A percentile compares a stretch with the other conserved stretches of the same genome.
Conservation (phyloP, 2,888 invertebrate genomes). For the Acrocyrtus sp. region DNA sequence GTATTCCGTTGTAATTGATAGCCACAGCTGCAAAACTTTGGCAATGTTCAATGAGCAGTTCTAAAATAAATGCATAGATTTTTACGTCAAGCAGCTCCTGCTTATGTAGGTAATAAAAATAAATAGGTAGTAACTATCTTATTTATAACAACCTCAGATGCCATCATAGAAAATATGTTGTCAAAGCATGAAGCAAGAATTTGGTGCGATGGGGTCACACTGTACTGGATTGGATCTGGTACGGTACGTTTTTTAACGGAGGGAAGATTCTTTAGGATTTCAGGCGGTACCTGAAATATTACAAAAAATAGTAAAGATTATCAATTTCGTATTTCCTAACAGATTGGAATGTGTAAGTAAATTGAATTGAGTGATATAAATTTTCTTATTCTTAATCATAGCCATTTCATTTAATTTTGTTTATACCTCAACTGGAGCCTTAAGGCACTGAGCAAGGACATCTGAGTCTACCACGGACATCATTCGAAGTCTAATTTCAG, state of each 20-base stretch:
- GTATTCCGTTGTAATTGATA: constrained; percentile 79
- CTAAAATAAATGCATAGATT: constrained; percentile 66
- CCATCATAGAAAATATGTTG: constrained; percentile 61
- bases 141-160: constrained; percentile 62
- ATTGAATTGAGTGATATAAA: too few relatives aligned
- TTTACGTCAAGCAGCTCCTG: not conserved
- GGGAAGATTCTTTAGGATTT: constrained; percentile 52
- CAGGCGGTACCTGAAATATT: constrained; percentile 54
- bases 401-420: not conserved
- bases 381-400: not conserved
- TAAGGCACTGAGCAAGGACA: constrained; percentile 71
- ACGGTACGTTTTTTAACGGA: constrained; percentile 15
- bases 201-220: constrained; percentile 25
- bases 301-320: too few relatives aligned
- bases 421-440: constrained; percentile 65
- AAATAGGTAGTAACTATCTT: too few relatives aligned
- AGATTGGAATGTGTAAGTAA: not conserved
- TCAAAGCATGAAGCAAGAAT: constrained; percentile 57
- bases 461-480: constrained; percentile 76
- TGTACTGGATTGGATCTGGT: constrained; percentile 26
- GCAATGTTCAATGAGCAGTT: constrained; percentile 82
- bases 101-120: too few relatives aligned
- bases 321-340: not conserved
- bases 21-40: constrained; percentile 85
- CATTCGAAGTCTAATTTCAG: constrained; percentile 80